A percentile compares a stretch with the other conserved stretches of the same genome.
Conservation (phyloP, 2,113 vertebrate species). For the Rhegmatorhina hoffmannsi region DNA sequence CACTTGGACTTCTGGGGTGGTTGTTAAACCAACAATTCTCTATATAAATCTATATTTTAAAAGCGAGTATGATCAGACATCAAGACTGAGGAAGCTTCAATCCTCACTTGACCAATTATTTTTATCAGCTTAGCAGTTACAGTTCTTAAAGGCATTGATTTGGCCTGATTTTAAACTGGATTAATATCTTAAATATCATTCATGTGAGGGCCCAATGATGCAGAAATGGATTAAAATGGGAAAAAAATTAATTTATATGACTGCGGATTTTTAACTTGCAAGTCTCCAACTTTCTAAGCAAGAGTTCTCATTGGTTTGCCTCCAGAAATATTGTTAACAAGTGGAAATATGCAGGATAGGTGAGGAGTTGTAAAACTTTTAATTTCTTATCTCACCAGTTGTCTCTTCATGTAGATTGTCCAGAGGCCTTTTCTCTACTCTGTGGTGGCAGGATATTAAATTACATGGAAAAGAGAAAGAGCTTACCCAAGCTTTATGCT, state of each 20-base stretch:
- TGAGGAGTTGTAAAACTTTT: slow-evolving; percentile 43
- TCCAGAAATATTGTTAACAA: slow-evolving; percentile 52
- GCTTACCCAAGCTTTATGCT: slow-evolving; percentile 32
- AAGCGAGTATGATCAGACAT: neutral
- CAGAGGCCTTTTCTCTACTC: slow-evolving; percentile 37
- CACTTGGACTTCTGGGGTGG: neutral
- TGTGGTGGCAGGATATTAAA: slow-evolving; percentile 15
- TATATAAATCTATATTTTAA: neutral
- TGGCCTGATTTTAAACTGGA: neutral
- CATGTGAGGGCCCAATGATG: neutral
- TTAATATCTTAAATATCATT: neutral
- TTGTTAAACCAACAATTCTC: neutral
- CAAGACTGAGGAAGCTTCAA: neutral
- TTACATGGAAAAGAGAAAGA: slow-evolving; percentile 31
- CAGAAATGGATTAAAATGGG: neutral
- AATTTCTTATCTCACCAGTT: slow-evolving; percentile 45
- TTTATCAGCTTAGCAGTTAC: neutral
- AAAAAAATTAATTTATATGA: neutral
- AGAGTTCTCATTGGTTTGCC: slow-evolving; percentile 33
- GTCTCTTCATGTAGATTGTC: slow-evolving; percentile 40
- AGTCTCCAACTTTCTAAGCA: slow-evolving; percentile 35
- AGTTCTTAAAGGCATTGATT: neutral
- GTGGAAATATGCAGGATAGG: slow-evolving; percentile 2
- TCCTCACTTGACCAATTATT: neutral
- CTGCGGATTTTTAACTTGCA: slow-evolving; percentile 43